phyloP scores from a whole-genome alignment of 2,888 invertebrate species.

The Corythucha ciliata region DNA sequence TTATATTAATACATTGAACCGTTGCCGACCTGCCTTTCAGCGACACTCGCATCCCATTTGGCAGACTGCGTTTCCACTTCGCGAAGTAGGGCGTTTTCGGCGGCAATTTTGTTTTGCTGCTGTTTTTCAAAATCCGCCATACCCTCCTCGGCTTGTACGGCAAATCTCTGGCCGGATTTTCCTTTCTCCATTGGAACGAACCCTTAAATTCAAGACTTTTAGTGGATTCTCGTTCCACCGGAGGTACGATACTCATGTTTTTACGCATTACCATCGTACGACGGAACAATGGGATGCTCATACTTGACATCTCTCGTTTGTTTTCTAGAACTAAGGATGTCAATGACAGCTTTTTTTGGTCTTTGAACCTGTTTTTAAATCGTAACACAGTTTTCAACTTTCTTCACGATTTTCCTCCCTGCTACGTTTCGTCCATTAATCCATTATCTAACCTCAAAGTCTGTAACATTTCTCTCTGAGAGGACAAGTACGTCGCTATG shows the following conservation, averaged over 20 bases:
- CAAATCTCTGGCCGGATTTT: constrained; percentile 60
- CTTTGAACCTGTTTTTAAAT: constrained; percentile 36
- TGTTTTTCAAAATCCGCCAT: constrained; percentile 59
- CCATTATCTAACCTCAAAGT: constrained; percentile 48
- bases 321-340: constrained; percentile 54
- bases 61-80: constrained; percentile 53
- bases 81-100: constrained; percentile 50
- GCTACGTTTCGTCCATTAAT: too few relatives aligned
- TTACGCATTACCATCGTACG: constrained; percentile 56
- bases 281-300: constrained; percentile 62
- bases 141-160: constrained; percentile 62
- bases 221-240: too few relatives aligned
- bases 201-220: constrained; percentile 43
- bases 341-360: constrained; percentile 57
- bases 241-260: background rate
- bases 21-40: constrained; percentile 26
- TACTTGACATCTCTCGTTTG: constrained; percentile 56
- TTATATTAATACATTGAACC: constrained; percentile 32
- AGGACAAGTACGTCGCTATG: constrained; percentile 62
- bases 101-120: constrained; percentile 51
- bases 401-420: too few relatives aligned
- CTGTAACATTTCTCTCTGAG: constrained; percentile 53
- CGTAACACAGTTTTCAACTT: too few relatives aligned
- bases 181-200: constrained; percentile 57
- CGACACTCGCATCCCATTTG: constrained; percentile 47